Evolutionary conservation across 2,113 vertebrate genomes (phyloP).

Genomic region (Lophius piscatorius): DNA sequence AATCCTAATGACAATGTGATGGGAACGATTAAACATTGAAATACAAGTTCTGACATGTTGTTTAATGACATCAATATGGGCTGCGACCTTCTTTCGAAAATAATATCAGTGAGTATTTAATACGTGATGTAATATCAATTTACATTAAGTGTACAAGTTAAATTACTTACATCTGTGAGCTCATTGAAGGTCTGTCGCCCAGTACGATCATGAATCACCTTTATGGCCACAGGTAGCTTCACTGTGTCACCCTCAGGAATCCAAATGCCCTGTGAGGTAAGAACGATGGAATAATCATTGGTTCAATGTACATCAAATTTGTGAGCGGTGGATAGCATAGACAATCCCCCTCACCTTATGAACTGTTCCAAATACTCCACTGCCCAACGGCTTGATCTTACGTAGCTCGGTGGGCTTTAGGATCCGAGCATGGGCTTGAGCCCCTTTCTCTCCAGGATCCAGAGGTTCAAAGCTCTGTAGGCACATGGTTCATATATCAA

Average conservation of each 20-base stretch:
- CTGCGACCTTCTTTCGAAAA: no score
- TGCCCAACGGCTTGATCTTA: slow-evolving; percentile 89
- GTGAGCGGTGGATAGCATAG: neutral
- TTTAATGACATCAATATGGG: no score
- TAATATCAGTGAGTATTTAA: no score
- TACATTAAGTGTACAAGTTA: no score
- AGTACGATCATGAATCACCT: slow-evolving; percentile 87
- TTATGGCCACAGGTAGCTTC: slow-evolving; percentile 95
- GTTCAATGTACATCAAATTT: neutral
- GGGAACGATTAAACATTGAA: neutral
- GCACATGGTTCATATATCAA: neutral
- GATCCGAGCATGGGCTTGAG: slow-evolving; percentile 86
- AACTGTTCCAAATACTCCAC: slow-evolving; percentile 89
- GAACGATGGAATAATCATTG: neutral
- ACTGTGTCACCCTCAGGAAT: slow-evolving; percentile 92
- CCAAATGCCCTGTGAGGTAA: slow-evolving; percentile 86
- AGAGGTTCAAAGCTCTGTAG: slow-evolving; percentile 88
- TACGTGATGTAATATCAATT: no score
- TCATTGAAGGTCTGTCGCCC: slow-evolving; percentile 86
- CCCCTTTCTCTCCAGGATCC: slow-evolving; percentile 88
- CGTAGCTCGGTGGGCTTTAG: slow-evolving; percentile 88
- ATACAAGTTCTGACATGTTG: no score
- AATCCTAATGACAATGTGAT: no score
- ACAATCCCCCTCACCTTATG: slow-evolving; percentile 83
- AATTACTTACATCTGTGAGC: slow-evolving; percentile 86